These are phyloP conservation scores for Tylochromis polylepis DNA, from an alignment of 2,113 vertebrate genomes.

Conservation along the genomic window DNA sequence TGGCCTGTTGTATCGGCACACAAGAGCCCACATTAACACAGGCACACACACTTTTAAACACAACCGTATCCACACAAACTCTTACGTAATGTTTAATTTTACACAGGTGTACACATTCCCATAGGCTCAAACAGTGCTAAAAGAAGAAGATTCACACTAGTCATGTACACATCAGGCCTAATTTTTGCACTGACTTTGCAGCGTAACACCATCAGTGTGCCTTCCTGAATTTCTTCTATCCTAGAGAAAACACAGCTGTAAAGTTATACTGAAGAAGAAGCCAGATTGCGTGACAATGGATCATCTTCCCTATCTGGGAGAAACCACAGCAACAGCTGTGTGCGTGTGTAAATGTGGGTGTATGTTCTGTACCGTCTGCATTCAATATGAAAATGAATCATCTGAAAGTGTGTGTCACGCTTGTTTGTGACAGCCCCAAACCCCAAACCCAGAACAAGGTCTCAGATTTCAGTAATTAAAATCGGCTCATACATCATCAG, in stretches of 20 bases:
- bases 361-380: neutral
- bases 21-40: neutral
- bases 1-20: neutral
- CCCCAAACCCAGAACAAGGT: slow-evolving; percentile 2
- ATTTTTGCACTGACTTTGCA: neutral
- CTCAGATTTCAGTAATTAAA: slow-evolving; percentile 8
- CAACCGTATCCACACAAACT: neutral
- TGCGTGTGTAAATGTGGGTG: neutral
- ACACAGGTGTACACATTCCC: neutral
- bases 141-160: neutral
- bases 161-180: neutral
- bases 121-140: neutral
- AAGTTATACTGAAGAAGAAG: neutral
- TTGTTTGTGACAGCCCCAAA: slow-evolving; percentile 33
- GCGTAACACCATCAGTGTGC: neutral
- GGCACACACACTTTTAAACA: neutral
- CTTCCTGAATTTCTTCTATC: neutral
- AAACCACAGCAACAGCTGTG: slow-evolving; percentile 27
- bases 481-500: neutral
- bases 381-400: slow-evolving; percentile 33
- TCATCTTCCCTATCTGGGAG: slow-evolving; percentile 6
- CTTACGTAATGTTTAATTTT: neutral
- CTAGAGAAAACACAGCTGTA: neutral
- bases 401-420: slow-evolving; percentile 6
- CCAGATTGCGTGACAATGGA: slow-evolving; percentile 33